These are phyloP conservation scores for Alouatta palliata DNA, from an alignment of 2,113 vertebrate species.

Conservation along the genomic window DNA sequence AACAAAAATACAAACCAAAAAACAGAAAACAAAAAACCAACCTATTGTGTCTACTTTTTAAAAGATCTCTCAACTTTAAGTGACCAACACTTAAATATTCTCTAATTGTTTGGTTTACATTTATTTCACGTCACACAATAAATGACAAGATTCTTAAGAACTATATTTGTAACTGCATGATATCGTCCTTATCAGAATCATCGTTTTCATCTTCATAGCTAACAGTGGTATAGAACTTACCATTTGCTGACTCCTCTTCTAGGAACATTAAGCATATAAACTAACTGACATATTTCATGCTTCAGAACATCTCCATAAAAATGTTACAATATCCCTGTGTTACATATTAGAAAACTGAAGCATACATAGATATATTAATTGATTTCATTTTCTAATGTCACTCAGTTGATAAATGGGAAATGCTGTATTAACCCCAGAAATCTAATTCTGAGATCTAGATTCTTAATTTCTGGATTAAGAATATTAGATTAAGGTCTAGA, in stretches of 20 bases:
- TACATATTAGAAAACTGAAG: neutral
- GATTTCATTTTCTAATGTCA: neutral
- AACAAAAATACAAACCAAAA: too few relatives aligned
- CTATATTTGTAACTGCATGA: neutral
- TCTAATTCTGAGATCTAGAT: neutral
- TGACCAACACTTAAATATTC: neutral
- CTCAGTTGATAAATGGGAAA: neutral
- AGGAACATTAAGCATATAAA: neutral
- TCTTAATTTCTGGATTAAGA: neutral
- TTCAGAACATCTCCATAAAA: neutral
- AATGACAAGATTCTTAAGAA: neutral
- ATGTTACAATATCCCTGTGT: neutral
- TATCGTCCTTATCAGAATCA: neutral
- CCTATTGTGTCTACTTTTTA: neutral
- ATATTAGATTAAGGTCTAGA: neutral
- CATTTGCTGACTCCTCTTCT: neutral
- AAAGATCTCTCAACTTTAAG: neutral
- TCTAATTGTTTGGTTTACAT: neutral
- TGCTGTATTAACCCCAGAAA: neutral
- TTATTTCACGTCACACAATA: neutral
- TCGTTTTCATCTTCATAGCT: neutral
- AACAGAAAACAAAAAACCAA: neutral
- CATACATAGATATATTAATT: neutral
- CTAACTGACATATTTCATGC: neutral
- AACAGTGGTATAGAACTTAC: neutral